phyloP scores from a whole-genome alignment of 2,888 invertebrate genomes.

The Urechis unicinctus region DNA sequence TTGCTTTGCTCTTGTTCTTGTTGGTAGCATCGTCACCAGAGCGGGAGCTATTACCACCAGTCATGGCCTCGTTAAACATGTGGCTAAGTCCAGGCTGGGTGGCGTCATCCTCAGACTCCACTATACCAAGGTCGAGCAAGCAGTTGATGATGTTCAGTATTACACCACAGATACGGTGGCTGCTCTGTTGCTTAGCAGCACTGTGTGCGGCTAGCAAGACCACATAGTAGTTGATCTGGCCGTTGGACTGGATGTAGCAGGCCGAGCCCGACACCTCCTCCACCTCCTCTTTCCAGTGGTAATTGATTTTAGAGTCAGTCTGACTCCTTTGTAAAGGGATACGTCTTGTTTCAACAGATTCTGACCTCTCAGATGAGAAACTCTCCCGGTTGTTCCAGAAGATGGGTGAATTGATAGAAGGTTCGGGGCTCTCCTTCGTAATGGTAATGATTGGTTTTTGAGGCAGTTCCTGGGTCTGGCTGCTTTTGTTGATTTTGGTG shows the following conservation, averaged over 20 bases:
- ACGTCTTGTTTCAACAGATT: background rate
- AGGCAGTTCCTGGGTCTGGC: constrained; percentile 16
- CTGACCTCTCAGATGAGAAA: constrained; percentile 50
- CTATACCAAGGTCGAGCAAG: constrained; percentile 80
- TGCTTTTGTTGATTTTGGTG: constrained; percentile 6
- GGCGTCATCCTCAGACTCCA: constrained; percentile 26
- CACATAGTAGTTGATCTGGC: constrained; percentile 78
- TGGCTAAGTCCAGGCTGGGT: too few species aligned
- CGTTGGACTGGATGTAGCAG: constrained; percentile 89
- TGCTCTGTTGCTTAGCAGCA: constrained; percentile 52
- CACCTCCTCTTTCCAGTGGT: constrained; percentile 28
- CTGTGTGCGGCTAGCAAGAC: constrained; percentile 16
- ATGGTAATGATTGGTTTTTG: constrained; percentile 90
- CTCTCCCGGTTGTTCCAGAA: constrained; percentile 57
- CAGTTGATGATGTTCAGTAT: constrained; percentile 87
- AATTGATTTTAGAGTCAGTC: constrained; percentile 46
- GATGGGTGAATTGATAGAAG: background rate
- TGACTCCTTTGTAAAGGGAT: constrained; percentile 27
- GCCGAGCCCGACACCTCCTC: constrained; percentile 60
- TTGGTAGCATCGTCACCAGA: background rate
- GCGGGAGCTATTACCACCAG: background rate
- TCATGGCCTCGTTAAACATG: too few species aligned
- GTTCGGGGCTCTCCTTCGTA: constrained; percentile 81
- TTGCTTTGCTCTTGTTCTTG: background rate
- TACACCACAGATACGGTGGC: constrained; percentile 83